These are phyloP conservation scores for Cebus imitator DNA, from an alignment of 2,113 vertebrate species.

Conservation along the genomic window DNA sequence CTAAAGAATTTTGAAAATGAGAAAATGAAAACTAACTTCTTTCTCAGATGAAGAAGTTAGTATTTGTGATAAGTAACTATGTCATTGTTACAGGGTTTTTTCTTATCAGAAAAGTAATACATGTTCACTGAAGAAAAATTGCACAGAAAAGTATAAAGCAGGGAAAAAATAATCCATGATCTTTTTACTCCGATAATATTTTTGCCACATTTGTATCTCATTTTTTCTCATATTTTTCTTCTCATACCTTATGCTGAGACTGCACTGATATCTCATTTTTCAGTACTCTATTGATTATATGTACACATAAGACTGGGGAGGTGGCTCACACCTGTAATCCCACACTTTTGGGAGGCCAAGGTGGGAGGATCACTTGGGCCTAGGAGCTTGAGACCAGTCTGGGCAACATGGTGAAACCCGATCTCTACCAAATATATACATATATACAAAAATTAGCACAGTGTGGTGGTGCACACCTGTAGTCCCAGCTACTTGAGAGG, in stretches of 20 bases:
- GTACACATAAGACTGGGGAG: background rate
- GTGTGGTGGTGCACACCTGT: too few species aligned
- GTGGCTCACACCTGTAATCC: too few species aligned
- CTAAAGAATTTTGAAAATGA: slow-evolving; percentile 12
- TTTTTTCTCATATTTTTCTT: slow-evolving; percentile 3
- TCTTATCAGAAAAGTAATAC: slow-evolving; percentile 17
- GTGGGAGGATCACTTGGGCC: too few species aligned
- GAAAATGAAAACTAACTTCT: background rate
- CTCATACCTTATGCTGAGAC: background rate
- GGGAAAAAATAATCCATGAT: background rate
- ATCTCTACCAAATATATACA: too few species aligned
- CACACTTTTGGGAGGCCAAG: too few species aligned
- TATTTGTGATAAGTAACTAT: background rate
- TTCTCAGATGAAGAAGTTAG: slow-evolving; percentile 19
- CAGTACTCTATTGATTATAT: background rate
- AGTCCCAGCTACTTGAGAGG: too few species aligned
- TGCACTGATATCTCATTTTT: background rate
- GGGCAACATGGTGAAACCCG: too few species aligned
- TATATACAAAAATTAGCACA: too few species aligned
- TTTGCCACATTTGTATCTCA: background rate
- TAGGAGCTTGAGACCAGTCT: too few species aligned
- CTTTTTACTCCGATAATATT: background rate
- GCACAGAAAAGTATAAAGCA: background rate
- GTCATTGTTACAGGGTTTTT: background rate
- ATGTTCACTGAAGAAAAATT: background rate